Conservation (phyloP, 2,888 invertebrate species). For the Bellardia bayeri region DNA sequence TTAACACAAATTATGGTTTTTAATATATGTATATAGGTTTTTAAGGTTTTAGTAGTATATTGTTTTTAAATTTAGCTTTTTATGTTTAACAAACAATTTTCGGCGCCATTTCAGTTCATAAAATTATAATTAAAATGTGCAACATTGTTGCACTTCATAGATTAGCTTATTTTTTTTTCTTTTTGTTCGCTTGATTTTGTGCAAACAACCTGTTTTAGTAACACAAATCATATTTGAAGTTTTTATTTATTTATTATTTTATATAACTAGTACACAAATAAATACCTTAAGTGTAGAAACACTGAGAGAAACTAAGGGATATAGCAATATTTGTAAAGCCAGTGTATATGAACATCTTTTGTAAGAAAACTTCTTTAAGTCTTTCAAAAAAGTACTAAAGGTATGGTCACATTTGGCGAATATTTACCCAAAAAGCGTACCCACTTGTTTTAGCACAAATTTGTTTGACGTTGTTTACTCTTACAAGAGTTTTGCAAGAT, state of each 20-base stretch:
- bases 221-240: constrained; percentile 58
- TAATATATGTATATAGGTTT: neutral
- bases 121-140: constrained; percentile 42
- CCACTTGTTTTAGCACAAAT: too few relatives aligned
- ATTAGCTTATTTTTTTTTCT: constrained; percentile 11
- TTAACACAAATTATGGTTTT: neutral
- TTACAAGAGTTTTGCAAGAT: too few relatives aligned
- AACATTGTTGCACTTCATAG: constrained; percentile 39
- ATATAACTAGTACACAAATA: constrained; percentile 55
- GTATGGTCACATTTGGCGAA: too few relatives aligned
- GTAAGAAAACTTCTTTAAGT: too few relatives aligned
- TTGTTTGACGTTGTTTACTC: too few relatives aligned
- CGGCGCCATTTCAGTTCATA: constrained; percentile 39
- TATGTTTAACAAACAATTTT: constrained; percentile 27
- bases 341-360: too few relatives aligned
- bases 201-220: constrained; percentile 62
- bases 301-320: constrained; percentile 34
- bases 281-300: constrained; percentile 43
- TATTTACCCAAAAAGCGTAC: too few relatives aligned
- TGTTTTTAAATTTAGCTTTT: neutral
- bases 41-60: too few relatives aligned
- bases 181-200: neutral
- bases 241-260: constrained; percentile 43
- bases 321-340: too few relatives aligned
- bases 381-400: too few relatives aligned